phyloP scores from a whole-genome alignment of 2,888 invertebrate species.

The Falcaria lacertinaria region DNA sequence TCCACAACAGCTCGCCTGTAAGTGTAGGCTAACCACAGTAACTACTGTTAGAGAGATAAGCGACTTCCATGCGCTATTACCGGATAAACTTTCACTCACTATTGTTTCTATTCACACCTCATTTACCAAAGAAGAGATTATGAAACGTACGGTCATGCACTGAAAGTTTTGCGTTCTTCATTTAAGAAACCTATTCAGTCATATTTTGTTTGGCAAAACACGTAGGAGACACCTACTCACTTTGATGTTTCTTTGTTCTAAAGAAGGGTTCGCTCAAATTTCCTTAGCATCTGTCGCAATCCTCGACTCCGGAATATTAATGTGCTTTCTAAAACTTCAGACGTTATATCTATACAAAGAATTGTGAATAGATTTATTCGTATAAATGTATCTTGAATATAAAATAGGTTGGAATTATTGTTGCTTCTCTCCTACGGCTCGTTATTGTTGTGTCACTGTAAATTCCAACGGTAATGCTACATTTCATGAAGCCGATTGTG shows the following conservation, averaged over 20 bases:
- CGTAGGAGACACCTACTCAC: not conserved
- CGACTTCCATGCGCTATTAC: not conserved
- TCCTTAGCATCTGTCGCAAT: not conserved
- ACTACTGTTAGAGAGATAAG: not conserved
- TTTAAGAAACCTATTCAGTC: not conserved
- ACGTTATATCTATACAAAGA: too few species aligned
- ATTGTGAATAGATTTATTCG: too few species aligned
- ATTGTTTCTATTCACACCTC: not conserved
- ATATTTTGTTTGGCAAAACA: not conserved
- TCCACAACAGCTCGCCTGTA: not conserved
- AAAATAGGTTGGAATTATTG: not conserved
- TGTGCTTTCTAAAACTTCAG: not conserved
- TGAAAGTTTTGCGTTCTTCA: too few species aligned
- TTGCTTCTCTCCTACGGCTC: slow-evolving; percentile 24
- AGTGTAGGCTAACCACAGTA: not conserved
- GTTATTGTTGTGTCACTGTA: slow-evolving; percentile 43
- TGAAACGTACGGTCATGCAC: too few species aligned
- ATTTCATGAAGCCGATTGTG: slow-evolving; percentile 31
- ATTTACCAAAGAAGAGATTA: too few species aligned
- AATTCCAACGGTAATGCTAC: slow-evolving; percentile 40
- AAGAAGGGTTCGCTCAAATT: not conserved
- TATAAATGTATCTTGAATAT: too few species aligned
- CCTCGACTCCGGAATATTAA: not conserved
- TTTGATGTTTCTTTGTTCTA: not conserved
- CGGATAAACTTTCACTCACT: not conserved